Percentiles rank a stretch among this genome's conserved stretches.
Evolutionary conservation across 2,113 vertebrate genomes (phyloP).

Genomic region (Chaetorhynchus papuensis): DNA sequence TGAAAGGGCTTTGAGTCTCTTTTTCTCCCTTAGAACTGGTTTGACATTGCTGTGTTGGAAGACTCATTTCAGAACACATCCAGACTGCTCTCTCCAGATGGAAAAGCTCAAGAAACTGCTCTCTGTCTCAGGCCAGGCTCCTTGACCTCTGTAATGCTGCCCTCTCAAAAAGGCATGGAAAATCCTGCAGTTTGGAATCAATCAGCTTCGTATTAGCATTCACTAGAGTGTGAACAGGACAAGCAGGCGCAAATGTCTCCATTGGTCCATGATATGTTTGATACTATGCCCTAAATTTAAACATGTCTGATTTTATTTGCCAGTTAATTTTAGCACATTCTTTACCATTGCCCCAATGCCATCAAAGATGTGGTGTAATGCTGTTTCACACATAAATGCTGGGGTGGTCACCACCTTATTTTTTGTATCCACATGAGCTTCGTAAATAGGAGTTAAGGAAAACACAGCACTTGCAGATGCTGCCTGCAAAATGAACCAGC

Average conservation of each 20-base stretch:
- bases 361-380: constrained; percentile 81
- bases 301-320: constrained; percentile 63
- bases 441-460: constrained; percentile 71
- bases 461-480: background rate
- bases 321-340: constrained; percentile 75
- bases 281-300: background rate
- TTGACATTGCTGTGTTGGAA: background rate
- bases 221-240: background rate
- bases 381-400: constrained; percentile 86
- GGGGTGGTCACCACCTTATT: constrained; percentile 85
- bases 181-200: background rate
- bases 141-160: background rate
- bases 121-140: background rate
- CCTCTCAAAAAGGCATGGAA: background rate
- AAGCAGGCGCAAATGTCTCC: constrained; percentile 8
- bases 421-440: constrained; percentile 80
- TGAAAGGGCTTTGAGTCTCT: background rate
- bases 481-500: background rate
- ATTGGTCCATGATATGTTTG: background rate
- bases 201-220: background rate
- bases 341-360: constrained; percentile 84
- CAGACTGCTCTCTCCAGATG: background rate
- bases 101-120: background rate
- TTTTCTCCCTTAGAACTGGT: background rate
- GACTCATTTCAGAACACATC: background rate